phyloP scores from a whole-genome alignment of 1,140 invertebrate species.

The Hetaerina americana region DNA sequence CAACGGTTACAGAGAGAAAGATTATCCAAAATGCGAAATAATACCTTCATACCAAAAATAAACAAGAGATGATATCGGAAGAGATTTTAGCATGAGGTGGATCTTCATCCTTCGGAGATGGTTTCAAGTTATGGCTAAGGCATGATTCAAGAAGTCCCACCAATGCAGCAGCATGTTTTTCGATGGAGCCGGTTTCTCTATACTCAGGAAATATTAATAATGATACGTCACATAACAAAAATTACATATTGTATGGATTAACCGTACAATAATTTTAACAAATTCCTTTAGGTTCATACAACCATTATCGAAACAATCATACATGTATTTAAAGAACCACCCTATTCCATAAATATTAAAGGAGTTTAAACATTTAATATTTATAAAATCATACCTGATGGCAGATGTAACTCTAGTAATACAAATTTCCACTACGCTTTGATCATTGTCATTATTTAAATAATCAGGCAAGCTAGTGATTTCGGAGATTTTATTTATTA shows the following conservation, averaged over 20 bases:
- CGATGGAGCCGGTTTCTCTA: slow-evolving; percentile 75
- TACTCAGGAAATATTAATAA: slow-evolving; percentile 17
- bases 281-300: no score
- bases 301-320: no score
- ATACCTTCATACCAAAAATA: slow-evolving; percentile 81
- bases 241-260: slow-evolving; percentile 4
- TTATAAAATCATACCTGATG: slow-evolving; percentile 54
- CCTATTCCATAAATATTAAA: no score
- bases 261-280: not conserved
- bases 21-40: no score
- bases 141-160: slow-evolving; percentile 76
- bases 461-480: slow-evolving; percentile 71
- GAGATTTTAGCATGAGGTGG: slow-evolving; percentile 92
- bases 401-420: slow-evolving; percentile 77
- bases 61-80: slow-evolving; percentile 82
- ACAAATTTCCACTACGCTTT: slow-evolving; percentile 87
- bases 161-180: slow-evolving; percentile 68
- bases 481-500: slow-evolving; percentile 60
- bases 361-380: no score
- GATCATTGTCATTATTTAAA: slow-evolving; percentile 74
- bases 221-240: slow-evolving; percentile 6
- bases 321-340: no score
- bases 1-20: no score
- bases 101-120: slow-evolving; percentile 64
- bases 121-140: slow-evolving; percentile 74